Evolutionary conservation across 2,888 invertebrate genomes (phyloP).

Genomic region (Tetragnatha montana): DNA sequence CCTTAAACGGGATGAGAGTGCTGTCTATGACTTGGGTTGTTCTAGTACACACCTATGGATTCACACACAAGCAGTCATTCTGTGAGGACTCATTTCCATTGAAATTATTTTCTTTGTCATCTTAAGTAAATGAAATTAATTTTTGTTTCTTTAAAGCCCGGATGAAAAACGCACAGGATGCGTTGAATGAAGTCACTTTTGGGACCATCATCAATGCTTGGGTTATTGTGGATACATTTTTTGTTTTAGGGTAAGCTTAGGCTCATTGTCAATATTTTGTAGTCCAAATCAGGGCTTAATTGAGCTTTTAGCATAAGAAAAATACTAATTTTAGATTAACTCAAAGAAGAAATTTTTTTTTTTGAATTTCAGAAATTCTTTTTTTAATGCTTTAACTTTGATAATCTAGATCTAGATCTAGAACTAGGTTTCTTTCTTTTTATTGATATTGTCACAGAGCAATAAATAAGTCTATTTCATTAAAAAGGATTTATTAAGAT

Average conservation of each 20-base stretch:
- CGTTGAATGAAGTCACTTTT: slow-evolving; percentile 62
- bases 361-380: too few relatives aligned
- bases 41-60: slow-evolving; percentile 70
- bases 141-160: slow-evolving; percentile 61
- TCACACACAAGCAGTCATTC: slow-evolving; percentile 54
- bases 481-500: too few relatives aligned
- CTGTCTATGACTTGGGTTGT: slow-evolving; percentile 72
- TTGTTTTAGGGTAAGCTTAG: slow-evolving; percentile 68
- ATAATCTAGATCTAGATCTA: too few relatives aligned
- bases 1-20: slow-evolving; percentile 70
- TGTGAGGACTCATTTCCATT: slow-evolving; percentile 32
- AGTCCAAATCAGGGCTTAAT: too few relatives aligned
- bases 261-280: too few relatives aligned
- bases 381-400: too few relatives aligned
- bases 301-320: too few relatives aligned
- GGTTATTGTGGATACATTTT: slow-evolving; percentile 72
- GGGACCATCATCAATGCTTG: slow-evolving; percentile 72
- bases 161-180: slow-evolving; percentile 61
- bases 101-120: not conserved
- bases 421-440: too few relatives aligned
- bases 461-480: too few relatives aligned
- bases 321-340: too few relatives aligned
- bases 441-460: too few relatives aligned
- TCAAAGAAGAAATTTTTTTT: too few relatives aligned
- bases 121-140: not conserved